Evolutionary conservation across 2,888 invertebrate genomes (phyloP).

Genomic region (Argynnis bischoffii): DNA sequence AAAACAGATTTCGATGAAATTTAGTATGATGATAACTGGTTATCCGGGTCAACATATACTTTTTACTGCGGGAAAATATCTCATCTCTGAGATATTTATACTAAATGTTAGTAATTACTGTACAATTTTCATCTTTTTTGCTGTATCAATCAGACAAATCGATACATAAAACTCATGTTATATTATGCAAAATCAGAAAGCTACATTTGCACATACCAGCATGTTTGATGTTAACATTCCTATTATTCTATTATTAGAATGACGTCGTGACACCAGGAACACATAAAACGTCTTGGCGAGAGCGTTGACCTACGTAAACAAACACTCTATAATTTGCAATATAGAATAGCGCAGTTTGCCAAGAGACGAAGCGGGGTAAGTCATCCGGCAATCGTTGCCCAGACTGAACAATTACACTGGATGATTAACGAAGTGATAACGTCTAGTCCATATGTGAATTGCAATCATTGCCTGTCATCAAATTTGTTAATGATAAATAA

Average conservation of each 20-base stretch:
- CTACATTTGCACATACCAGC: conserved; percentile 63
- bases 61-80: too few species aligned
- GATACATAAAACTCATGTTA: conserved; percentile 50
- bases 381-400: conserved; percentile 60
- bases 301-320: conserved; percentile 79
- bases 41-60: too few species aligned
- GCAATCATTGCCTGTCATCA: conserved; percentile 59
- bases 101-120: neutral
- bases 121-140: neutral
- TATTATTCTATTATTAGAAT: conserved; percentile 78
- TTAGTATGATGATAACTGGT: too few species aligned
- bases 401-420: conserved; percentile 27
- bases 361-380: conserved; percentile 70
- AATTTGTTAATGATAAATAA: conserved; percentile 67
- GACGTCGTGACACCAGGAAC: conserved; percentile 80
- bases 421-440: conserved; percentile 44
- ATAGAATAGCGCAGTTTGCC: conserved; percentile 76
- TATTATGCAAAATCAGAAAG: conserved; percentile 52
- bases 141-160: neutral
- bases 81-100: too few species aligned
- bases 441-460: conserved; percentile 58
- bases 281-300: conserved; percentile 73
- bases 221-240: conserved; percentile 74
- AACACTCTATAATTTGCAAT: conserved; percentile 78
- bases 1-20: too few species aligned